phyloP scores from a whole-genome alignment of 2,113 vertebrate species.

The Sturnira hondurensis region DNA sequence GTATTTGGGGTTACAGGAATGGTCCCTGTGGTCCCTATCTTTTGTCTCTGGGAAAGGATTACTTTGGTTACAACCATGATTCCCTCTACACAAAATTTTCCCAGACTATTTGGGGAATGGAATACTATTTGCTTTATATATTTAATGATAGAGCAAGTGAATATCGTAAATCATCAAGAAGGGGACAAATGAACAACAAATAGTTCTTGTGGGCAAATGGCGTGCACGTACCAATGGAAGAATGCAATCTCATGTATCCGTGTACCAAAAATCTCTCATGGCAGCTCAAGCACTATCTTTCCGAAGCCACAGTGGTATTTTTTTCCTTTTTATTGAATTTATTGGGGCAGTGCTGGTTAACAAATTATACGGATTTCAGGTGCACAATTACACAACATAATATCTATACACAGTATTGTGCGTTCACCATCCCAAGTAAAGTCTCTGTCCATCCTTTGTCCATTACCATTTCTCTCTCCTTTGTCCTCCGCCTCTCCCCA shows the following conservation, averaged over 20 bases:
- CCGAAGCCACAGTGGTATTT: background rate
- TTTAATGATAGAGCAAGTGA: background rate
- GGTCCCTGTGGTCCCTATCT: background rate
- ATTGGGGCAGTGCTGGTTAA: no score
- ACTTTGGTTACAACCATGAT: background rate
- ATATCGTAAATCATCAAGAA: background rate
- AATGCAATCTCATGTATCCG: background rate
- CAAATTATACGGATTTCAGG: no score
- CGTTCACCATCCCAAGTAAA: no score
- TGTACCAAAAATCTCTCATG: background rate
- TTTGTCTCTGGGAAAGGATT: background rate
- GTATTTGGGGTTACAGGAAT: background rate
- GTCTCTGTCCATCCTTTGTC: no score
- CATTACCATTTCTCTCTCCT: no score
- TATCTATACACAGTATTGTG: no score
- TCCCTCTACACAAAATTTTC: background rate
- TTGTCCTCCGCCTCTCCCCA: no score
- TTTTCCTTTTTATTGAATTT: no score
- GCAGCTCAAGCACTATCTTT: background rate
- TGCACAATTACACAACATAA: no score
- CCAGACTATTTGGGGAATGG: background rate
- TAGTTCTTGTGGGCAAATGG: background rate
- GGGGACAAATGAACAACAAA: background rate
- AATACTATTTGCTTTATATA: background rate
- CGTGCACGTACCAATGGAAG: background rate